Conservation (phyloP, 2,888 invertebrate genomes). For the Dichetophora obliterata region DNA sequence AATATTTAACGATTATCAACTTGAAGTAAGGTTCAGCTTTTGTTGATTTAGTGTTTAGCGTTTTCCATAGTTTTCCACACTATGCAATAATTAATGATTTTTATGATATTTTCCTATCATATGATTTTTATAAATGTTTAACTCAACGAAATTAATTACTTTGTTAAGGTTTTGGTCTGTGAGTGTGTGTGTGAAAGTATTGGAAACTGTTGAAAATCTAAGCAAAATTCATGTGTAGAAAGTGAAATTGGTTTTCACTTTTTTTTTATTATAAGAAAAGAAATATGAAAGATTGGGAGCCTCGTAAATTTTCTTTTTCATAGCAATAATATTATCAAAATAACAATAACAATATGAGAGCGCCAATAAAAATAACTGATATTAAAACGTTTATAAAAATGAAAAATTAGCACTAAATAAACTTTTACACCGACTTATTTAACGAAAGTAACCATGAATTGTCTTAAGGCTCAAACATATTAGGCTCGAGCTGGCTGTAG, state of each 20-base stretch:
- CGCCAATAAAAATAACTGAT: no score
- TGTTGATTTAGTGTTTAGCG: not conserved
- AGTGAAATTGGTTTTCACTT: conserved; percentile 1
- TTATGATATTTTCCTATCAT: not conserved
- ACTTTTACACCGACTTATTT: no score
- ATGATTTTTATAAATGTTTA: conserved; percentile 8
- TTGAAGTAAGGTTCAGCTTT: not conserved
- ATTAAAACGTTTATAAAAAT: no score
- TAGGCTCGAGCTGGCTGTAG: no score
- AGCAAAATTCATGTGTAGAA: not conserved
- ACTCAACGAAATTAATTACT: conserved; percentile 16
- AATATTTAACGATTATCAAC: not conserved
- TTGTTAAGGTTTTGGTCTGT: not conserved
- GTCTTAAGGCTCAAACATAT: no score
- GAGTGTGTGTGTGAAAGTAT: not conserved
- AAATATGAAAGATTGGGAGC: not conserved
- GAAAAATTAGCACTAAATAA: no score
- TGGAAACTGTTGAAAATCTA: conserved; percentile 10
- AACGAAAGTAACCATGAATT: no score
- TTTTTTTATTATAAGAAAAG: not conserved
- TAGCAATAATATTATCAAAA: no score
- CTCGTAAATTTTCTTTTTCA: not conserved
- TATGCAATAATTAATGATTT: conserved; percentile 26
- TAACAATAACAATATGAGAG: no score
- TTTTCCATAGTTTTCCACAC: conserved; percentile 1